A percentile compares a stretch with the other conserved stretches of the same genome.
phyloP scores from a whole-genome alignment of 1,140 invertebrate species.

The Listronotus bonariensis region DNA sequence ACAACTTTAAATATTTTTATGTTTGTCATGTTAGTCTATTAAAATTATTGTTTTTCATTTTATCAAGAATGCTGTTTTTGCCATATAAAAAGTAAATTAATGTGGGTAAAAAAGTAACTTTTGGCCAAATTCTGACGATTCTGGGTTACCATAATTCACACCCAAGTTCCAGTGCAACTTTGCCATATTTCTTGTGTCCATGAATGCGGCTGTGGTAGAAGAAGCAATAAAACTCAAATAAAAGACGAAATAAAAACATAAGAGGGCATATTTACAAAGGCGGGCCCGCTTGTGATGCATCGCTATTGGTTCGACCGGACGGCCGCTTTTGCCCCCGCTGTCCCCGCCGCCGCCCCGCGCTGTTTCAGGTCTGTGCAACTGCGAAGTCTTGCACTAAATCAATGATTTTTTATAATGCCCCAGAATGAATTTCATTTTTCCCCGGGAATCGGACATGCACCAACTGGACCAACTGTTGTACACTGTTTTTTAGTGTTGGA shows the following conservation, averaged over 20 bases:
- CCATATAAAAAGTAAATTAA: no score
- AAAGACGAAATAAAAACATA: conserved; percentile 49
- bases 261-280: conserved; percentile 46
- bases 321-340: conserved; percentile 3
- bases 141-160: no score
- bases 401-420: conserved; percentile 46
- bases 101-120: no score
- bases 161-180: no score
- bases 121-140: no score
- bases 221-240: conserved; percentile 43
- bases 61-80: no score
- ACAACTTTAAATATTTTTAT: no score
- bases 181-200: no score
- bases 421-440: conserved; percentile 45
- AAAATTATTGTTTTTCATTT: no score
- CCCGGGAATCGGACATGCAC: conserved; percentile 15
- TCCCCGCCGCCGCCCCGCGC: conserved; percentile 10
- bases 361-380: conserved; percentile 28
- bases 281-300: conserved; percentile 37
- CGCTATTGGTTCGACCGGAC: conserved; percentile 26
- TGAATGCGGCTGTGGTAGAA: conserved; percentile 33
- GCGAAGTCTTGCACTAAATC: conserved; percentile 44
- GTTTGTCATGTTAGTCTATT: no score
- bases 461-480: conserved; percentile 4
- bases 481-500: no score